These are phyloP conservation scores for Oncorhynchus masou DNA, from an alignment of 2,113 vertebrate genomes.

Conservation along the genomic window DNA sequence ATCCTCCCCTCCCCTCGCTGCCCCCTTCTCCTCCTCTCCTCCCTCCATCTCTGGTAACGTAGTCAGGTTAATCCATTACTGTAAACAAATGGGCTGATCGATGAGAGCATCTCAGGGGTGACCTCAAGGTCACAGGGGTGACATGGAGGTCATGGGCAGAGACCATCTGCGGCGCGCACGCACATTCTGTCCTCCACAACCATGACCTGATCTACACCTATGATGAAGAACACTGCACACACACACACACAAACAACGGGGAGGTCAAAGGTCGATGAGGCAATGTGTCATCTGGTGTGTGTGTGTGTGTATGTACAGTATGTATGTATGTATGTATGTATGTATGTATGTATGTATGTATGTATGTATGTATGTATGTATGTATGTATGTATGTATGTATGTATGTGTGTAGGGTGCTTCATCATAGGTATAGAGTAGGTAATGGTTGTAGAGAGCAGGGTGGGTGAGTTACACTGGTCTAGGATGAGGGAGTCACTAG, in stretches of 20 bases:
- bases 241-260: not conserved
- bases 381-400: not conserved
- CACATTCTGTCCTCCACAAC: too few species aligned
- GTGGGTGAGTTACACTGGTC: not conserved
- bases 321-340: not conserved
- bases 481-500: not conserved
- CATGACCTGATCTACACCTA: too few species aligned
- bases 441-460: not conserved
- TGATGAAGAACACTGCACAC: too few species aligned
- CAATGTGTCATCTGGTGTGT: not conserved
- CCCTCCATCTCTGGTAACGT: conserved; percentile 28
- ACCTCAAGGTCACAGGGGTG: conserved; percentile 21
- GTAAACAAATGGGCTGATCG: conserved; percentile 46
- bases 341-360: not conserved
- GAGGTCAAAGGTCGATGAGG: not conserved
- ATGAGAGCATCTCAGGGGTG: conserved; percentile 14
- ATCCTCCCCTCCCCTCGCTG: not conserved
- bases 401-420: not conserved
- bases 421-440: too few species aligned
- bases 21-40: not conserved
- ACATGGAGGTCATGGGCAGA: conserved; percentile 1
- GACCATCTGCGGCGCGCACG: not conserved
- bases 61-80: conserved; percentile 54
- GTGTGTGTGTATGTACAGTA: not conserved
- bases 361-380: not conserved